A percentile compares a stretch with the other conserved stretches of the same genome.
phyloP scores from a whole-genome alignment of 2,797 vertebrate genomes.

The Coracias cyanogaster region DNA sequence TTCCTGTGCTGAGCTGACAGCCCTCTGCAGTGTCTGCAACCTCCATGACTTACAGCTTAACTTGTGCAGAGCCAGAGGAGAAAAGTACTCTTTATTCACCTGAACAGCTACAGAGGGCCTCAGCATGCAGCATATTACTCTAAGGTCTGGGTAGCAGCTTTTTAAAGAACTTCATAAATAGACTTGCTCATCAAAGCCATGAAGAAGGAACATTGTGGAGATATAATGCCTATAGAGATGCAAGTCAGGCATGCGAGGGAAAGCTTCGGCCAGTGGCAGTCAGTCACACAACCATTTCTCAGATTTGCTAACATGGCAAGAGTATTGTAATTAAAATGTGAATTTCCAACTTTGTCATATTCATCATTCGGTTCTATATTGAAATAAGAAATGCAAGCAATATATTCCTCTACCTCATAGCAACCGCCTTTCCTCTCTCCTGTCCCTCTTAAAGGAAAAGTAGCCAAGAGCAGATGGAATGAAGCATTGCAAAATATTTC shows the following conservation, averaged over 20 bases:
- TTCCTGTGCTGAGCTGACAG: neutral
- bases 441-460: neutral
- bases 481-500: neutral
- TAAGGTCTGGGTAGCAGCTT: neutral
- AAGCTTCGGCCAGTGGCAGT: neutral
- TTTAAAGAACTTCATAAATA: constrained; percentile 10
- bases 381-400: neutral
- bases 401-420: neutral
- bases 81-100: neutral
- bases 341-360: neutral
- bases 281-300: neutral
- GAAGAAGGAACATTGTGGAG: neutral
- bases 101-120: neutral
- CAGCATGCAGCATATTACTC: neutral
- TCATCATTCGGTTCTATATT: neutral
- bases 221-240: neutral
- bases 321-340: neutral
- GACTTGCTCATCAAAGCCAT: neutral
- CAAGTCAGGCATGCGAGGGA: neutral
- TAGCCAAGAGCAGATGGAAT: neutral
- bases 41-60: neutral
- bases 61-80: neutral
- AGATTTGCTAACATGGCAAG: neutral
- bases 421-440: neutral
- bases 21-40: neutral